phyloP scores from a whole-genome alignment of 2,888 invertebrate species.

The Netelia melanura region DNA sequence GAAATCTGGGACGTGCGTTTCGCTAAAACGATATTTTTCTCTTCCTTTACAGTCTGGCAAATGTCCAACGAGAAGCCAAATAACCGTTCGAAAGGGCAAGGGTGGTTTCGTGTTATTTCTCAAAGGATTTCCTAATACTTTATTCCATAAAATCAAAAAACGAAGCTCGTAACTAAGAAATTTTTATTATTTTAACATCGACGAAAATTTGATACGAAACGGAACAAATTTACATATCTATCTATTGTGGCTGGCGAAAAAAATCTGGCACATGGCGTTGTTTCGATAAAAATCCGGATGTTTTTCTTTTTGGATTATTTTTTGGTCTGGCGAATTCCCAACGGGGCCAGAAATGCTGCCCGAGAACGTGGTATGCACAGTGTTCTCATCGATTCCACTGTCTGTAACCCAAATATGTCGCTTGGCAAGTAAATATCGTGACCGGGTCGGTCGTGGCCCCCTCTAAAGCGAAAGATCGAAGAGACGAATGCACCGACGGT shows the following conservation, averaged over 20 bases:
- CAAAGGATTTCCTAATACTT: too few relatives aligned
- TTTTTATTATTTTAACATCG: too few relatives aligned
- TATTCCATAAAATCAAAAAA: too few relatives aligned
- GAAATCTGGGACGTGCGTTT: too few relatives aligned
- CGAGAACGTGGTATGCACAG: constrained; percentile 38
- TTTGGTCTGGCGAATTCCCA: constrained; percentile 56
- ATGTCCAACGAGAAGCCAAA: too few relatives aligned
- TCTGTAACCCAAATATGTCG: constrained; percentile 68
- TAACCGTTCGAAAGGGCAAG: too few relatives aligned
- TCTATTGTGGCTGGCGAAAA: background rate
- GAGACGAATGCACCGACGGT: constrained; percentile 61
- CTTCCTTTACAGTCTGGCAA: too few relatives aligned
- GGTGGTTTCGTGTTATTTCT: too few relatives aligned
- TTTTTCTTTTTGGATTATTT: constrained; percentile 23
- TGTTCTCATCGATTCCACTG: constrained; percentile 66
- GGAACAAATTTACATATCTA: too few relatives aligned
- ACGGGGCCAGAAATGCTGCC: constrained; percentile 33
- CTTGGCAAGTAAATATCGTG: constrained; percentile 67
- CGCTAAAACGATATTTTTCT: too few relatives aligned
- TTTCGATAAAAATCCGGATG: background rate
- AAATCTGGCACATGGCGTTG: background rate
- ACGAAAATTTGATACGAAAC: too few relatives aligned
- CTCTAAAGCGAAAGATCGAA: constrained; percentile 56
- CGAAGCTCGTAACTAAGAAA: too few relatives aligned
- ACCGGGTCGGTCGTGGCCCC: constrained; percentile 51